Conservation (phyloP, 2,797 vertebrate genomes). For the Saxicola maurus region DNA sequence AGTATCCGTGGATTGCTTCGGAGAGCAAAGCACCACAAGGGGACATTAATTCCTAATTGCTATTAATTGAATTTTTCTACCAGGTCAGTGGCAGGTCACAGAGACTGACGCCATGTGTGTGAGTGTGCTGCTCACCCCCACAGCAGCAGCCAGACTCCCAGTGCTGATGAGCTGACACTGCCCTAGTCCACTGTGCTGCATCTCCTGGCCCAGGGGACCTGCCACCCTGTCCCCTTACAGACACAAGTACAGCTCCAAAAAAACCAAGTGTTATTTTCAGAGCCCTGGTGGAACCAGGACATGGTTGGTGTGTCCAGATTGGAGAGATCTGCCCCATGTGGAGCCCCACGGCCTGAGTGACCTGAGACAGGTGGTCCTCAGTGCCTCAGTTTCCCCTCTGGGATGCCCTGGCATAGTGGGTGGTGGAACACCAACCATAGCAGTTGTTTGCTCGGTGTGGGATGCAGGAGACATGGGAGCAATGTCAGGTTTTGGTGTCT, state of each 20-base stretch:
- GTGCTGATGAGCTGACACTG: neutral
- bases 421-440: neutral
- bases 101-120: rapidly evolving
- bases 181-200: neutral
- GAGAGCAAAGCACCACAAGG: neutral
- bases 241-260: neutral
- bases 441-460: neutral
- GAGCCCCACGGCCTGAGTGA: neutral
- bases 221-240: neutral
- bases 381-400: neutral
- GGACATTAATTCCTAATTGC: conserved; percentile 23
- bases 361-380: neutral
- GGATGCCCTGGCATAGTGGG: neutral
- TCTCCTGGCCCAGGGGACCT: neutral
- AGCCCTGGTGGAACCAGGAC: neutral
- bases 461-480: neutral
- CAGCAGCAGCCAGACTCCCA: neutral
- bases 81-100: neutral
- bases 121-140: neutral
- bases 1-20: neutral
- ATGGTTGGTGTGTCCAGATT: rapidly evolving
- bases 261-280: rapidly evolving
- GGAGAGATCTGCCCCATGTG: rapidly evolving
- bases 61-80: conserved; percentile 12
- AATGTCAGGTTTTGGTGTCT: neutral